A percentile compares a stretch with the other conserved stretches of the same genome.
These are phyloP conservation scores for Hylaeus volcanicus DNA, from an alignment of 1,140 invertebrate genomes.

Conservation along the genomic window DNA sequence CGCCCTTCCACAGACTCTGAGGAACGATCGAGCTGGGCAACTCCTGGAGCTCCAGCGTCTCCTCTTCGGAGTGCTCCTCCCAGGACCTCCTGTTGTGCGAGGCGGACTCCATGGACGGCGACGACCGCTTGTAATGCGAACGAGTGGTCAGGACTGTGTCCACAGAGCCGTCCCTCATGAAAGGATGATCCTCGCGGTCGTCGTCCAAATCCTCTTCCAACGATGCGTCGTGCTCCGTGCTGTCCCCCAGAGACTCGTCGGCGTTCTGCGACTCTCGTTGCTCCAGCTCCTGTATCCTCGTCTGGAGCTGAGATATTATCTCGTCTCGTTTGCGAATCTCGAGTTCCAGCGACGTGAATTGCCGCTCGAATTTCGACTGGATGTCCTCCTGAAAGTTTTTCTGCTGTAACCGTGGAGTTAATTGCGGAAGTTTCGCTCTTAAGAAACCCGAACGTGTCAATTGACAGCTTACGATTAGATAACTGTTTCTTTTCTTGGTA, in stretches of 20 bases:
- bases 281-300: slow-evolving; percentile 86
- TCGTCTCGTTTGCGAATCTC: slow-evolving; percentile 89
- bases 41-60: slow-evolving; percentile 82
- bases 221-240: slow-evolving; percentile 67
- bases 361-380: slow-evolving; percentile 80
- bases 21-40: slow-evolving; percentile 79
- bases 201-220: slow-evolving; percentile 70
- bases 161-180: slow-evolving; percentile 82
- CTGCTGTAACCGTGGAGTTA: too few species aligned
- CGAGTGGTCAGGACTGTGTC: slow-evolving; percentile 80
- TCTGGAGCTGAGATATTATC: slow-evolving; percentile 88
- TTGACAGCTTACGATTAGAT: too few species aligned
- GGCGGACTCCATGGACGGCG: slow-evolving; percentile 72
- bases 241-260: slow-evolving; percentile 58
- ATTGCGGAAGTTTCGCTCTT: too few species aligned
- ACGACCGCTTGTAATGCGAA: slow-evolving; percentile 69
- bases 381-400: slow-evolving; percentile 78
- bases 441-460: too few species aligned
- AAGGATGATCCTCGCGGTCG: slow-evolving; percentile 80
- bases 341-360: slow-evolving; percentile 87
- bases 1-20: slow-evolving; percentile 74
- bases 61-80: slow-evolving; percentile 83
- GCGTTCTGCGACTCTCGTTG: slow-evolving; percentile 58
- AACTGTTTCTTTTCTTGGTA: too few species aligned
- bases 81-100: slow-evolving; percentile 79